Evolutionary conservation across 2,113 vertebrate species (phyloP), one percentile per base, ranked within the genome.

Genomic region (Rostratula benghalensis): DNA sequence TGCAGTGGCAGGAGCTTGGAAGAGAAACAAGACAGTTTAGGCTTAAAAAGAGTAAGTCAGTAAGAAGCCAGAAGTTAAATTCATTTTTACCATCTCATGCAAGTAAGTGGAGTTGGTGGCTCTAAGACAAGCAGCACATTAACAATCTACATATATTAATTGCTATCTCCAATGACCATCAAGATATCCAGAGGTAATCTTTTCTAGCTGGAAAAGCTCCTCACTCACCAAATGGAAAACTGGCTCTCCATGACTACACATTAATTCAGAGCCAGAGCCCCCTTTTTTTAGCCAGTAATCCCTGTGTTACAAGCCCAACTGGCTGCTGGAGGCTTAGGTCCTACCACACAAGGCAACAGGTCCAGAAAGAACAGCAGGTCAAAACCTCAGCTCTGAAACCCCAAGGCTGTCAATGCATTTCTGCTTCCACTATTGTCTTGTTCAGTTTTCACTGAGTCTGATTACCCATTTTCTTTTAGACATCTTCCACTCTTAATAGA

Each of bases 201-300:
- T 14, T 83, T 57, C 61, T 91, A 70, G 31, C 46, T 94, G 87
- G 73, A 94, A 92, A 70, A 82, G 48, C 33, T 95, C 41, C 86
- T 85, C 74, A 46, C 83, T 86, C 33, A 87, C 12, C 16, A 70
- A 87, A 95, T 63, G 75, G 83, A 95, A 95, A 96, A 67, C 75
- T 88, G 93, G 64, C 93, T 91, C 83, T 82, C 22, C 48, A 30
- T 4, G 43, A 68, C 69, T 13, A 45, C 14, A 27, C 31, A 28
- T 74, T 64, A 18, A 35, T 14, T 17, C 54, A 69, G 46, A 53
- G 79, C 61, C 94, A 85, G 51, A 86, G 33, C 7, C 37, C 56
- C 48, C 48, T 18, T 31, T 35, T 68, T 39, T 46, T 7, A 65
- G 85, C 70, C 80, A 88, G 30, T 6, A 70, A 31, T 15, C 23